Conservation (phyloP, 2,888 invertebrate species). For the Diloba caeruleocephala region DNA sequence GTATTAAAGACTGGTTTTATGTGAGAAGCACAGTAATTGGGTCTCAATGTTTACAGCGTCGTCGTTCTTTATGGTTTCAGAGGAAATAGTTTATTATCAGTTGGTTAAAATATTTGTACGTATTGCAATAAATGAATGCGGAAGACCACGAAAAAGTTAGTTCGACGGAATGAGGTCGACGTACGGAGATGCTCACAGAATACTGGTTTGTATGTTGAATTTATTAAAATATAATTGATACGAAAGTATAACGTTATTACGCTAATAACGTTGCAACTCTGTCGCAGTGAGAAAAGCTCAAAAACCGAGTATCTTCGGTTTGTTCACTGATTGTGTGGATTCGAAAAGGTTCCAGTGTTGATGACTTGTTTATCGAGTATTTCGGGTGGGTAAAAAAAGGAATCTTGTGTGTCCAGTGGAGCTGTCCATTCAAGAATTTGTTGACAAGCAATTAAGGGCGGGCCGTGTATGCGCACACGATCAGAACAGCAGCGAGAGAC, state of each 20-base stretch:
- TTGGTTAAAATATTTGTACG: slow-evolving; percentile 9
- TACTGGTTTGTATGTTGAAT: slow-evolving; percentile 55
- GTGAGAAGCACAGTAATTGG: slow-evolving; percentile 53
- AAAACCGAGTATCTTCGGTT: slow-evolving; percentile 39
- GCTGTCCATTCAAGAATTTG: slow-evolving; percentile 83
- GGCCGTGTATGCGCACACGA: slow-evolving; percentile 57
- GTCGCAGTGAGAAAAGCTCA: slow-evolving; percentile 45
- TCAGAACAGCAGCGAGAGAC: slow-evolving; percentile 58
- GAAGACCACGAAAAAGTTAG: slow-evolving; percentile 37
- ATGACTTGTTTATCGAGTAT: slow-evolving; percentile 80
- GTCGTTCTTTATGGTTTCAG: neutral
- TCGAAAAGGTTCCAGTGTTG: slow-evolving; percentile 65
- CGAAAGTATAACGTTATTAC: slow-evolving; percentile 60
- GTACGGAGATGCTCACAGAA: slow-evolving; percentile 44
- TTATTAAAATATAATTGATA: slow-evolving; percentile 68
- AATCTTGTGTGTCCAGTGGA: slow-evolving; percentile 73
- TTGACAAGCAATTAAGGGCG: slow-evolving; percentile 84
- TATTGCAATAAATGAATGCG: slow-evolving; percentile 20
- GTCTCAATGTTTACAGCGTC: neutral
- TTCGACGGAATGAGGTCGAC: slow-evolving; percentile 52
- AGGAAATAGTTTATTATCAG: slow-evolving; percentile 6
- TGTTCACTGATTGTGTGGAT: slow-evolving; percentile 49
- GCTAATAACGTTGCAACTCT: slow-evolving; percentile 57
- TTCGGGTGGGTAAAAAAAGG: slow-evolving; percentile 73
- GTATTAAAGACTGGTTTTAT: slow-evolving; percentile 65